Percentiles rank a stretch among this genome's conserved stretches.
phyloP scores from a whole-genome alignment of 2,113 vertebrate genomes.

The Cololabis saira region DNA sequence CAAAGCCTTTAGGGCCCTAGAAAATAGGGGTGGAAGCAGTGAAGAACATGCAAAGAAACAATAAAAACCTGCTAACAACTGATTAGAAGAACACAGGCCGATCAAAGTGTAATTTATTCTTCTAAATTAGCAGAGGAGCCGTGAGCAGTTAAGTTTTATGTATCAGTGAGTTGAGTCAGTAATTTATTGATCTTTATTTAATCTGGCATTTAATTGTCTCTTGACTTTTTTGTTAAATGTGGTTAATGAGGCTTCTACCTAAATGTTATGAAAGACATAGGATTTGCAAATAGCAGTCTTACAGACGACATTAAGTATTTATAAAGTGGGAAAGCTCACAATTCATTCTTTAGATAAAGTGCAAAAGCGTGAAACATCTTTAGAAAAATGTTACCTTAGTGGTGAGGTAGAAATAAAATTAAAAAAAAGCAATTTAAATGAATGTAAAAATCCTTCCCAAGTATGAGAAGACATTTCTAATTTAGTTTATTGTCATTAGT shows the following conservation, averaged over 20 bases:
- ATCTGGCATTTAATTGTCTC: conserved; percentile 40
- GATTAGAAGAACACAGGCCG: background rate
- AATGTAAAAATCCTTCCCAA: too few relatives aligned
- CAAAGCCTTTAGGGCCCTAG: conserved; percentile 83
- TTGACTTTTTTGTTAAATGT: conserved; percentile 8
- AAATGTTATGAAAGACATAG: conserved; percentile 8
- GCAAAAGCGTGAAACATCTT: too few relatives aligned
- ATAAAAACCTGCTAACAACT: too few relatives aligned
- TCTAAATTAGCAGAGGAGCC: background rate
- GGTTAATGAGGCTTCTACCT: conserved; percentile 15
- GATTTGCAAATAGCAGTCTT: conserved; percentile 6
- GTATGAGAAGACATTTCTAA: too few relatives aligned
- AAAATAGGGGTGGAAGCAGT: background rate
- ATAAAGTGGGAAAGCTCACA: too few relatives aligned
- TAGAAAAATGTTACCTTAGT: too few relatives aligned
- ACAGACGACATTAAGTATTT: too few relatives aligned
- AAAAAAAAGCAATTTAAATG: too few relatives aligned
- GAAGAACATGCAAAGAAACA: background rate
- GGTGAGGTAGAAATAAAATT: too few relatives aligned
- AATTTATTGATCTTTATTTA: conserved; percentile 25
- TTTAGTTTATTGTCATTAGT: too few relatives aligned
- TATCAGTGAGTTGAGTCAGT: background rate
- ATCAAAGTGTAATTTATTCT: conserved; percentile 7
- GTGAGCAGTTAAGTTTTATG: conserved; percentile 10
- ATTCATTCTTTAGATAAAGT: too few relatives aligned